phyloP scores from a whole-genome alignment of 2,888 invertebrate genomes.

The Globia sparganii region DNA sequence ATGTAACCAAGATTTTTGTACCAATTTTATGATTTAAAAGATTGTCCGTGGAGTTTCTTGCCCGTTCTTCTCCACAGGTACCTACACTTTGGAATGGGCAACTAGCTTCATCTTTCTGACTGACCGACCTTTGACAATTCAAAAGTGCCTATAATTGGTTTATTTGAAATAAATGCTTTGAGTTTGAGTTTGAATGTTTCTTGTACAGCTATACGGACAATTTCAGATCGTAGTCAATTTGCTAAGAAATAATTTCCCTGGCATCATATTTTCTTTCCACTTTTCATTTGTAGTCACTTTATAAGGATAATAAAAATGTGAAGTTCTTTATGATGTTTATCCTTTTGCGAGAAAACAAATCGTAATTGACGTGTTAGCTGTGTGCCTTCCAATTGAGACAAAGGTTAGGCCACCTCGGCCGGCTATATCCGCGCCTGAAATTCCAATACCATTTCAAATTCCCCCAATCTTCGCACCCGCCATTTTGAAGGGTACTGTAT shows the following conservation, averaged over 20 bases:
- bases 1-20: too few species aligned
- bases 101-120: too few species aligned
- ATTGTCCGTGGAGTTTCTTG: too few species aligned
- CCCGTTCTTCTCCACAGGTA: too few species aligned
- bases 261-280: not conserved
- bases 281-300: not conserved
- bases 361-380: not conserved
- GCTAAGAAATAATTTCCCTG: not conserved
- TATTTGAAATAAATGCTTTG: too few species aligned
- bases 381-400: conserved; percentile 11
- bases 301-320: not conserved
- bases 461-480: conserved; percentile 14
- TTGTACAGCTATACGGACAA: not conserved
- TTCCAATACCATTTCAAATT: conserved; percentile 47
- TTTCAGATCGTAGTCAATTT: not conserved
- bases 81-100: too few species aligned
- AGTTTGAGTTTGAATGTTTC: too few species aligned
- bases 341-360: not conserved
- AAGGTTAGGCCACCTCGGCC: conserved; percentile 15
- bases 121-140: too few species aligned
- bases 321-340: not conserved
- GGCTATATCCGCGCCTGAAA: conserved; percentile 8
- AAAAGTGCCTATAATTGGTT: too few species aligned
- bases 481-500: conserved; percentile 31
- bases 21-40: too few species aligned